These are phyloP conservation scores for Zygothrica quintamaculata DNA, from an alignment of 2,888 invertebrate species.

Conservation along the genomic window DNA sequence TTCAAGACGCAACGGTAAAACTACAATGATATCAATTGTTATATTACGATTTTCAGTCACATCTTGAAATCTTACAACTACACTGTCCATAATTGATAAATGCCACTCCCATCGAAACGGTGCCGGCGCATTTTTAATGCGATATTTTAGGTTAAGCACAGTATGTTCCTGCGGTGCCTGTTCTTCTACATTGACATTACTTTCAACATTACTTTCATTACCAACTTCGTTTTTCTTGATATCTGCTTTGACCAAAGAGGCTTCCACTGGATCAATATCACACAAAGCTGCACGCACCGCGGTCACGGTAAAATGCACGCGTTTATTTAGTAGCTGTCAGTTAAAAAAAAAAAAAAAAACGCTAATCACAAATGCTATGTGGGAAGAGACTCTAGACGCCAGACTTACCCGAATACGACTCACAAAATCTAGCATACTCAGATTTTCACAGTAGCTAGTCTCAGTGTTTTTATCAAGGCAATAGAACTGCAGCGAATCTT, in stretches of 20 bases:
- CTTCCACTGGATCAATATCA: constrained; percentile 33
- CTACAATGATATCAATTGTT: constrained; percentile 45
- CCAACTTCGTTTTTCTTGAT: neutral
- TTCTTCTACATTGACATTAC: neutral
- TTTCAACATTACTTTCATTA: no score
- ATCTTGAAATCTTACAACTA: constrained; percentile 17
- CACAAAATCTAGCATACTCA: constrained; percentile 21
- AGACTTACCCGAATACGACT: constrained; percentile 49
- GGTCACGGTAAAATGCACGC: constrained; percentile 72
- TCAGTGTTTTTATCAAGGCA: constrained; percentile 22
- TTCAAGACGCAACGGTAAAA: constrained; percentile 60
- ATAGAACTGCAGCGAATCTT: constrained; percentile 21
- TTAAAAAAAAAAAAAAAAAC: neutral
- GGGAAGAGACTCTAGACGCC: neutral
- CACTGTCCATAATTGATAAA: constrained; percentile 19
- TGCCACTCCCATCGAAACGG: constrained; percentile 76
- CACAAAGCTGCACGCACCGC: constrained; percentile 59
- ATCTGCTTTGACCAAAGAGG: constrained; percentile 6
- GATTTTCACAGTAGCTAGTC: constrained; percentile 49
- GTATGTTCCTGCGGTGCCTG: neutral
- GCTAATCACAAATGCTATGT: neutral
- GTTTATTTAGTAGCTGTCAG: constrained; percentile 73
- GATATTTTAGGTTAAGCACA: constrained; percentile 71
- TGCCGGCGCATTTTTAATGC: constrained; percentile 60
- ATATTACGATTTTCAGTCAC: neutral